Conservation (phyloP, 2,113 vertebrate species). For the Trogon melanurus region DNA sequence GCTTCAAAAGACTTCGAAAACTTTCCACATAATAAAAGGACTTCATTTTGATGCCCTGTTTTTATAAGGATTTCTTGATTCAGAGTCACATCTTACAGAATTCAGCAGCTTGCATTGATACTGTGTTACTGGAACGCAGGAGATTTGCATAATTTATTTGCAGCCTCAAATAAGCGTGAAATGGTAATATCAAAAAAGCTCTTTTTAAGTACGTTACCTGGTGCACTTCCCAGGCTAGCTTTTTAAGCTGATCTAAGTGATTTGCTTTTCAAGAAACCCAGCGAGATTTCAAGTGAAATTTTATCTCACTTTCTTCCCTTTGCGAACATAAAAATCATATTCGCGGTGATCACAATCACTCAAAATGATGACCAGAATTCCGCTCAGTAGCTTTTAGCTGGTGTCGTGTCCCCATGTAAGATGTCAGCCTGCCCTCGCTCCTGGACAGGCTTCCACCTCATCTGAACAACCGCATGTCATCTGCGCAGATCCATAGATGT, state of each 20-base stretch:
- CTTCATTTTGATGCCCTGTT: conserved; percentile 42
- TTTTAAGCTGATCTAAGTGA: not conserved
- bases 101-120: not conserved
- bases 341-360: not conserved
- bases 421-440: not conserved
- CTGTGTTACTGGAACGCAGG: not conserved
- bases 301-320: not conserved
- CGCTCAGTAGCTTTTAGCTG: not conserved
- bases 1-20: conserved; percentile 75
- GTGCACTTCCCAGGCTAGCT: not conserved
- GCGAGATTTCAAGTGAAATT: not conserved
- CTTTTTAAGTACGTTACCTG: not conserved
- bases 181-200: not conserved
- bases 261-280: not conserved
- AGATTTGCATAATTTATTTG: not conserved
- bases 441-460: not conserved
- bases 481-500: not conserved
- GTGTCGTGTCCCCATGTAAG: not conserved
- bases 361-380: not conserved
- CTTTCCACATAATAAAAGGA: conserved; percentile 65
- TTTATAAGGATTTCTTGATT: conserved; percentile 18
- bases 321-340: not conserved
- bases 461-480: not conserved
- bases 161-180: not conserved
- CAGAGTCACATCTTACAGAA: not conserved